A percentile compares a stretch with the other conserved stretches of the same genome.
Conservation (phyloP, 2,113 vertebrate genomes). For the Archilochus colubris region DNA sequence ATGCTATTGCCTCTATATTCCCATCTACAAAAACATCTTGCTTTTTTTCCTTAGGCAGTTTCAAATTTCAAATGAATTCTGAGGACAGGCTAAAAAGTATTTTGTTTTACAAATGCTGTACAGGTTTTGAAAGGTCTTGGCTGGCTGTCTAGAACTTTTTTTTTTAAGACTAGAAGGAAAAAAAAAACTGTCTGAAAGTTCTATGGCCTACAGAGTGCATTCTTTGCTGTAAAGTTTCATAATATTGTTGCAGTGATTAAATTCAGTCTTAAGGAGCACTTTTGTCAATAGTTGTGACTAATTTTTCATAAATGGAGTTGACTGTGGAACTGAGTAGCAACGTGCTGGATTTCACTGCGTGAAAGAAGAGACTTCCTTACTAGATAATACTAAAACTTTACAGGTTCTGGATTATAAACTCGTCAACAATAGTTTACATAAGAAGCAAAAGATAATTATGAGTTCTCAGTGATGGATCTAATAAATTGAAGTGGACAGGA, state of each 20-base stretch:
- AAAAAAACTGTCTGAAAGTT: not conserved
- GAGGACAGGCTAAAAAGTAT: not conserved
- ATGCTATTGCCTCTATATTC: not conserved
- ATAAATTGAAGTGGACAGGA: not conserved
- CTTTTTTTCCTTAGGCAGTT: not conserved
- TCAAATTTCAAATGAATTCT: not conserved
- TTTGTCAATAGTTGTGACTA: not conserved
- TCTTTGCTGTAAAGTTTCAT: not conserved
- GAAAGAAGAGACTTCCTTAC: not conserved
- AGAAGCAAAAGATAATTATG: not conserved
- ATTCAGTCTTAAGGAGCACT: not conserved
- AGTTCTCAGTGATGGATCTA: not conserved
- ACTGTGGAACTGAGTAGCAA: not conserved
- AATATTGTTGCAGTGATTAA: not conserved
- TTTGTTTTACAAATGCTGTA: not conserved
- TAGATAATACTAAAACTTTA: not conserved
- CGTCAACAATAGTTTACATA: accelerated
- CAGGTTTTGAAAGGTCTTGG: not conserved
- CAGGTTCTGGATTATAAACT: not conserved
- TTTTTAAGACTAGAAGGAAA: too few relatives aligned
- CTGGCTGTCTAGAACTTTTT: not conserved
- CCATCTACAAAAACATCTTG: not conserved
- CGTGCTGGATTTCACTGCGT: not conserved
- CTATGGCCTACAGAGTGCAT: not conserved
- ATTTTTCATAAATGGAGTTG: not conserved